Evolutionary conservation across 2,888 invertebrate species (phyloP).

Genomic region (Apoderus coryli): DNA sequence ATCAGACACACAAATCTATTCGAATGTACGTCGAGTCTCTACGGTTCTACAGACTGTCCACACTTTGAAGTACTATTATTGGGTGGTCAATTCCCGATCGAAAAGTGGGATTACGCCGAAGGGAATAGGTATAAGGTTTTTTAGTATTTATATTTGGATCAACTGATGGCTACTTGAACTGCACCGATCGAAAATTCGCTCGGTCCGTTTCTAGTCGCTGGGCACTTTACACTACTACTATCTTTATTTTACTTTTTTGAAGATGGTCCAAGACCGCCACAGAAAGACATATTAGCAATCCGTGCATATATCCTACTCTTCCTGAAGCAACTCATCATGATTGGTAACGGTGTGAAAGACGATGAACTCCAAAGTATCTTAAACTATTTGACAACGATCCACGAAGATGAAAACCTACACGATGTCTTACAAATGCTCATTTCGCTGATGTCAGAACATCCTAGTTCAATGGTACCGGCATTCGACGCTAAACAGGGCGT

Average conservation of each 20-base stretch:
- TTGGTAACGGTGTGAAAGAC: slow-evolving; percentile 93
- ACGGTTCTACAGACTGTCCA: slow-evolving; percentile 97
- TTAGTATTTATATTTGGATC: slow-evolving; percentile 7
- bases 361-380: slow-evolving; percentile 97
- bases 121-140: slow-evolving; percentile 62
- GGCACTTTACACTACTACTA: slow-evolving; percentile 1
- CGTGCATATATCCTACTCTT: slow-evolving; percentile 90
- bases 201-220: too few relatives aligned
- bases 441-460: slow-evolving; percentile 95
- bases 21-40: slow-evolving; percentile 89
- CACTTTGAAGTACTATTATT: slow-evolving; percentile 97
- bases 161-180: too few relatives aligned
- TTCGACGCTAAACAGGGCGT: slow-evolving; percentile 97
- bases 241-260: slow-evolving; percentile 23
- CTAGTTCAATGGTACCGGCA: slow-evolving; percentile 97
- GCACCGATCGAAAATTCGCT: too few relatives aligned
- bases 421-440: slow-evolving; percentile 96
- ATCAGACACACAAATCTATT: slow-evolving; percentile 93
- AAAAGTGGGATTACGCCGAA: slow-evolving; percentile 94
- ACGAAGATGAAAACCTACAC: slow-evolving; percentile 97
- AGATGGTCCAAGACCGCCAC: slow-evolving; percentile 90
- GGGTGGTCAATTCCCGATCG: slow-evolving; percentile 91
- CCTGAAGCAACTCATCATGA: slow-evolving; percentile 90
- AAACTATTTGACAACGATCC: slow-evolving; percentile 94
- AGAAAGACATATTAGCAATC: slow-evolving; percentile 88